These are phyloP conservation scores for Oligia latruncula DNA, from an alignment of 2,888 invertebrate species.

Conservation along the genomic window DNA sequence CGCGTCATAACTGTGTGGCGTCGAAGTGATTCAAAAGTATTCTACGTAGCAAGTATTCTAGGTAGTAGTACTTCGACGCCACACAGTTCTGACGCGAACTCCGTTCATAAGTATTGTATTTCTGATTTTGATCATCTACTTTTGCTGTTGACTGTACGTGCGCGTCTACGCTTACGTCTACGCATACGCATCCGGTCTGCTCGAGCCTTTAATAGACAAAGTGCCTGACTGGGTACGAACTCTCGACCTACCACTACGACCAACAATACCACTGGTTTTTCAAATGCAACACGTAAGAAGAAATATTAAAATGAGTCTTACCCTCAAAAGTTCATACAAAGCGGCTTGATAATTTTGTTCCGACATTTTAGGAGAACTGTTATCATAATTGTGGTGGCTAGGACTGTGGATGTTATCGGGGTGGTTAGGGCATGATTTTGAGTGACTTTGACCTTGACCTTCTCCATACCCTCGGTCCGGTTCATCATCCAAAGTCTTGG, in stretches of 20 bases:
- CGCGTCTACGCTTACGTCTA: too few relatives aligned
- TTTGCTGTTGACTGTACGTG: too few relatives aligned
- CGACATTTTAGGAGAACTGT: not conserved
- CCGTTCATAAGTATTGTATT: too few relatives aligned
- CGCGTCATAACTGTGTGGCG: too few relatives aligned
- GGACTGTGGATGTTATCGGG: not conserved
- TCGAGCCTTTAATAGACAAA: too few relatives aligned
- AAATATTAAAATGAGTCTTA: not conserved
- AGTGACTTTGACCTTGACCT: not conserved
- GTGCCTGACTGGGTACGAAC: too few relatives aligned
- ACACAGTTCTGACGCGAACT: too few relatives aligned
- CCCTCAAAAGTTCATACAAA: conserved; percentile 27
- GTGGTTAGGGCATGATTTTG: not conserved
- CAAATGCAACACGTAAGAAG: not conserved
- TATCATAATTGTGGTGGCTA: not conserved
- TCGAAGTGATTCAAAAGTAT: too few relatives aligned
- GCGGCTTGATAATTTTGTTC: conserved; percentile 14
- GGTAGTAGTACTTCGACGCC: too few relatives aligned
- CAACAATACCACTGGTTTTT: not conserved
- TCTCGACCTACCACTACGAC: not conserved
- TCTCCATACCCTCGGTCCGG: not conserved
- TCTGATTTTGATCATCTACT: too few relatives aligned
- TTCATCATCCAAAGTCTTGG: conserved; percentile 6
- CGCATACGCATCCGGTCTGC: too few relatives aligned
- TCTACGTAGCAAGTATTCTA: too few relatives aligned